phyloP scores from a whole-genome alignment of 2,888 invertebrate species.

The Chelonus formosanus region DNA sequence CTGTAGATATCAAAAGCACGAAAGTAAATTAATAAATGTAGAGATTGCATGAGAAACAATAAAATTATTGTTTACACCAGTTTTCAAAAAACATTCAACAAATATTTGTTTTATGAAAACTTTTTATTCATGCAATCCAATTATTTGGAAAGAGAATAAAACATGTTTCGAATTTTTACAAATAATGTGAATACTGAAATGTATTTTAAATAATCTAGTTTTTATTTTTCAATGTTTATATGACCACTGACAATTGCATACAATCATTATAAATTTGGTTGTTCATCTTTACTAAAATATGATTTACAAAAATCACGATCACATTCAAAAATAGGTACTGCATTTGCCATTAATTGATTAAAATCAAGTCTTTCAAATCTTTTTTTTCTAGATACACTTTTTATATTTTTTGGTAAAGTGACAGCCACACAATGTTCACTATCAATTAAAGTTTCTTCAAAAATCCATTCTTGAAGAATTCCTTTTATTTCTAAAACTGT shows the following conservation, averaged over 20 bases:
- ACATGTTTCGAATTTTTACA: no score
- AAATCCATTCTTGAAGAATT: slow-evolving; percentile 73
- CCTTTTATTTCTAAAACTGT: slow-evolving; percentile 75
- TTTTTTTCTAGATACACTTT: slow-evolving; percentile 44
- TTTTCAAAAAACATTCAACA: no score
- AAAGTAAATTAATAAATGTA: no score
- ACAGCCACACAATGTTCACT: slow-evolving; percentile 82
- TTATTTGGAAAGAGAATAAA: no score
- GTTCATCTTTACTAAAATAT: slow-evolving; percentile 71
- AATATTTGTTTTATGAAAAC: no score
- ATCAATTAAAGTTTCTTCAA: slow-evolving; percentile 85
- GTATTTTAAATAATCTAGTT: no score
- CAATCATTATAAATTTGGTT: slow-evolving; percentile 44
- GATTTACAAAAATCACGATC: slow-evolving; percentile 69
- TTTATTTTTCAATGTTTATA: slow-evolving; percentile 27
- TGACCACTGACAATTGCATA: slow-evolving; percentile 6
- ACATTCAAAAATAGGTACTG: slow-evolving; percentile 65
- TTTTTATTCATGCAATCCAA: no score
- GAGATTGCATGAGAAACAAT: no score
- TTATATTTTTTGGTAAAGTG: slow-evolving; percentile 64
- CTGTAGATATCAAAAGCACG: no score
- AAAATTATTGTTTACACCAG: no score
- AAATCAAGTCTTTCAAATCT: slow-evolving; percentile 70
- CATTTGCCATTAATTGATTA: slow-evolving; percentile 70
- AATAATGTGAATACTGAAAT: no score